Percentiles rank a stretch among this genome's conserved stretches.
phyloP scores from a whole-genome alignment of 64 coral and sea anemone species.

The Hydrozoanthus tunicans region DNA sequence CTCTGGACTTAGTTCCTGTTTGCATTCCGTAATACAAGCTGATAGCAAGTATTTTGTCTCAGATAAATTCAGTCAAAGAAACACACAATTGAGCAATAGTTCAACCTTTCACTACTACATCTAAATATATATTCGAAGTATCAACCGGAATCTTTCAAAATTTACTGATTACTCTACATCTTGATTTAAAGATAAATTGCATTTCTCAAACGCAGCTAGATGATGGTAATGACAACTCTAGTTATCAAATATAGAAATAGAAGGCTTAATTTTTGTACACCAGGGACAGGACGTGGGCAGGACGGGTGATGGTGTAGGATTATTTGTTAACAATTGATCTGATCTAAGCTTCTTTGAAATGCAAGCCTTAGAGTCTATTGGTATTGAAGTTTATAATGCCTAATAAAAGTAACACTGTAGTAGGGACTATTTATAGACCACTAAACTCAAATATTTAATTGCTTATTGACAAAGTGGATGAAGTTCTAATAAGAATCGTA shows the following conservation, averaged over 20 bases:
- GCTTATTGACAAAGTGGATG: conserved; percentile 31
- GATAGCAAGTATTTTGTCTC: conserved; percentile 38
- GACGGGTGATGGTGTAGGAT: conserved; percentile 36
- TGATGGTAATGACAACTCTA: conserved; percentile 13
- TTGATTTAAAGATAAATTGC: conserved; percentile 38
- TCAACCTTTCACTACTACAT: conserved; percentile 44
- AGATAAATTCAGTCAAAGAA: conserved; percentile 51
- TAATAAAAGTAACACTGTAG: neutral
- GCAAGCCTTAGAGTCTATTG: conserved; percentile 3
- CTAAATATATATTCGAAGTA: conserved; percentile 35
- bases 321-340: conserved; percentile 41
- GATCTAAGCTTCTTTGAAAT: neutral
- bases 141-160: conserved; percentile 30
- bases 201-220: conserved; percentile 47
- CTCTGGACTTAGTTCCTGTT: neutral
- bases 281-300: neutral
- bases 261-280: conserved; percentile 50
- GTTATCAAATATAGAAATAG: conserved; percentile 1
- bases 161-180: conserved; percentile 35
- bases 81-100: neutral
- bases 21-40: neutral
- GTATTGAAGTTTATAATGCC: conserved; percentile 15
- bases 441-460: conserved; percentile 6
- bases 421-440: conserved; percentile 49
- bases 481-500: neutral